Percentiles rank a stretch among this genome's conserved stretches.
Evolutionary conservation across 2,113 vertebrate genomes (phyloP).

Genomic region (Myrmophylax atrothorax): DNA sequence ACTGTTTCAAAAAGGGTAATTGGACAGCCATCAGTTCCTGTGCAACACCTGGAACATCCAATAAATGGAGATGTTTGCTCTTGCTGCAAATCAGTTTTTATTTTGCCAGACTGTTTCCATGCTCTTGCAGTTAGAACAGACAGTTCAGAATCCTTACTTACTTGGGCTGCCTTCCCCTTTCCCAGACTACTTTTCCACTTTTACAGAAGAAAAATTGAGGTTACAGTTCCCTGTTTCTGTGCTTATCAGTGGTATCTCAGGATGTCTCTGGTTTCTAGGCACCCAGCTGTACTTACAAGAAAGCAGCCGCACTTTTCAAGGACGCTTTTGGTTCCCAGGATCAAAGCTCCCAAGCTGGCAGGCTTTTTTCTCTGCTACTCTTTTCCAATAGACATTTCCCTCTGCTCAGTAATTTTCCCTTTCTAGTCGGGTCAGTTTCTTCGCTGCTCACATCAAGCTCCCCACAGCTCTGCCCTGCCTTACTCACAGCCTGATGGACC

Average conservation of each 20-base stretch:
- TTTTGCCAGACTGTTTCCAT: not conserved
- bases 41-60: not conserved
- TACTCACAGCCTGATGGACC: not conserved
- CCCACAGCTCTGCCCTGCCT: not conserved
- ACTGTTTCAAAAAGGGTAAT: not conserved
- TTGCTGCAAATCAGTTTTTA: not conserved
- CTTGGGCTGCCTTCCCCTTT: not conserved
- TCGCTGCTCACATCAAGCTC: not conserved
- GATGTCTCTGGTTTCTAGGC: fast-evolving
- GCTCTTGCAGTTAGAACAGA: not conserved
- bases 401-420: not conserved
- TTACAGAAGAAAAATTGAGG: not conserved
- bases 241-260: not conserved
- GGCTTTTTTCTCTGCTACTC: not conserved
- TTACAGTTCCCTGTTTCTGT: not conserved
- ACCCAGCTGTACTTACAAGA: not conserved
- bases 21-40: not conserved
- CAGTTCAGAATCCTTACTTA: not conserved
- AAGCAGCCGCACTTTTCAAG: not conserved
- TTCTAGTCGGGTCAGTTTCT: not conserved
- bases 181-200: not conserved
- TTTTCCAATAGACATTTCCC: not conserved
- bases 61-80: not conserved
- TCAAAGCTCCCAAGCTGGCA: not conserved
- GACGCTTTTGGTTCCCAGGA: not conserved